Evolutionary conservation across 2,113 vertebrate species (phyloP).

Genomic region (Chitala chitala): DNA sequence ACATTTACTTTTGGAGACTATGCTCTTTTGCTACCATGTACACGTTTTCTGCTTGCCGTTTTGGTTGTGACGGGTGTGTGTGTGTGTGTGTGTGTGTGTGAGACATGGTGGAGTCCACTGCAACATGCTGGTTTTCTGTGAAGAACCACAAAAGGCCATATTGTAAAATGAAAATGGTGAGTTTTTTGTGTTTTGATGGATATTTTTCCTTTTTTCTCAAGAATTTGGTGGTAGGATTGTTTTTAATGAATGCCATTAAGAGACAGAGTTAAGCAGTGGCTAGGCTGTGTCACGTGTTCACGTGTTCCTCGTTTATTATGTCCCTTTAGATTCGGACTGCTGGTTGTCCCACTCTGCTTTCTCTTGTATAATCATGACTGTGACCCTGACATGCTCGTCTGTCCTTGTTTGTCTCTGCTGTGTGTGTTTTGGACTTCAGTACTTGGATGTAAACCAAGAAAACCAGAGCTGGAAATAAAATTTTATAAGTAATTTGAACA

Average conservation of each 20-base stretch:
- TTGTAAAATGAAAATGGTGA: constrained; percentile 16
- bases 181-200: constrained; percentile 16
- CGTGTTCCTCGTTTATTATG: constrained; percentile 28
- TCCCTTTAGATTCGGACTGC: constrained; percentile 33
- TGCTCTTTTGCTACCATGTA: constrained; percentile 59
- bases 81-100: constrained; percentile 29
- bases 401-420: constrained; percentile 46
- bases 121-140: neutral
- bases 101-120: constrained; percentile 2
- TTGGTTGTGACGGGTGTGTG: constrained; percentile 41
- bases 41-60: constrained; percentile 37
- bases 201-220: constrained; percentile 6
- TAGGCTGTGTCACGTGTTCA: constrained; percentile 32
- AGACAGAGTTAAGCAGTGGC: constrained; percentile 27
- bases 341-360: constrained; percentile 37
- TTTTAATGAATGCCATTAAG: constrained; percentile 6
- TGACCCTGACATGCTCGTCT: constrained; percentile 51
- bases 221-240: neutral
- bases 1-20: constrained; percentile 56
- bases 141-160: constrained; percentile 33
- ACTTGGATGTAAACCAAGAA: constrained; percentile 48
- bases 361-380: constrained; percentile 45
- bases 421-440: constrained; percentile 50
- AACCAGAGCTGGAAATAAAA: constrained; percentile 48
- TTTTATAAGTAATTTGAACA: constrained; percentile 61